A percentile compares a stretch with the other conserved stretches of the same genome.
Evolutionary conservation across 2,113 vertebrate species (phyloP).

Genomic region (Phaethornis superciliosus): DNA sequence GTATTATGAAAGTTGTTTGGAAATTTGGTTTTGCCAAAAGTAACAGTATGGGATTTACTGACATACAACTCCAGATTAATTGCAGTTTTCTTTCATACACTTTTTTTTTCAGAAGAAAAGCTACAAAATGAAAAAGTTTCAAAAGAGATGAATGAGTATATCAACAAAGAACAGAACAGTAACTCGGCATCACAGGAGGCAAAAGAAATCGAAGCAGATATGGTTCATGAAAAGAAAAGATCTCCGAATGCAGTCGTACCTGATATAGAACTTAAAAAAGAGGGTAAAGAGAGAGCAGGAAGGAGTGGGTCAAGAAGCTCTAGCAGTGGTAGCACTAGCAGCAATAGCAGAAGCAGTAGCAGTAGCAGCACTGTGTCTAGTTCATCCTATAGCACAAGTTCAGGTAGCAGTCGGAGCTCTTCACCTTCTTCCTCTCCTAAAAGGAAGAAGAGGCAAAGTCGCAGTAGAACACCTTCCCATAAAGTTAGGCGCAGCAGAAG

Average conservation of each 20-base stretch:
- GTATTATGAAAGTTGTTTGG: neutral
- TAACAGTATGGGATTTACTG: neutral
- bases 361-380: slow-evolving; percentile 88
- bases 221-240: slow-evolving; percentile 88
- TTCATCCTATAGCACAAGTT: slow-evolving; percentile 90
- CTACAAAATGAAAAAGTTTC: slow-evolving; percentile 83
- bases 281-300: slow-evolving; percentile 83
- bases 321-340: slow-evolving; percentile 88
- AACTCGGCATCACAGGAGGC: slow-evolving; percentile 85
- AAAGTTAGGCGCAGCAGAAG: slow-evolving; percentile 86
- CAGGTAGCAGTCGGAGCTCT: slow-evolving; percentile 88
- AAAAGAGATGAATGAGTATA: slow-evolving; percentile 89
- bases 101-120: slow-evolving; percentile 84
- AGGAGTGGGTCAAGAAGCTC: slow-evolving; percentile 84
- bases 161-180: slow-evolving; percentile 85
- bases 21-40: neutral
- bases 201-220: slow-evolving; percentile 87
- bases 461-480: slow-evolving; percentile 79
- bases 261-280: slow-evolving; percentile 82
- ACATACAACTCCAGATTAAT: neutral
- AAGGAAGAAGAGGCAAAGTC: slow-evolving; percentile 85
- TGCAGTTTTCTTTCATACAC: neutral
- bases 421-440: slow-evolving; percentile 90
- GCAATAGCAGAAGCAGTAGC: slow-evolving; percentile 85
- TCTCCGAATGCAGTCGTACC: slow-evolving; percentile 83